phyloP scores from a whole-genome alignment of 2,797 vertebrate genomes.

The Intellagama lesueurii region DNA sequence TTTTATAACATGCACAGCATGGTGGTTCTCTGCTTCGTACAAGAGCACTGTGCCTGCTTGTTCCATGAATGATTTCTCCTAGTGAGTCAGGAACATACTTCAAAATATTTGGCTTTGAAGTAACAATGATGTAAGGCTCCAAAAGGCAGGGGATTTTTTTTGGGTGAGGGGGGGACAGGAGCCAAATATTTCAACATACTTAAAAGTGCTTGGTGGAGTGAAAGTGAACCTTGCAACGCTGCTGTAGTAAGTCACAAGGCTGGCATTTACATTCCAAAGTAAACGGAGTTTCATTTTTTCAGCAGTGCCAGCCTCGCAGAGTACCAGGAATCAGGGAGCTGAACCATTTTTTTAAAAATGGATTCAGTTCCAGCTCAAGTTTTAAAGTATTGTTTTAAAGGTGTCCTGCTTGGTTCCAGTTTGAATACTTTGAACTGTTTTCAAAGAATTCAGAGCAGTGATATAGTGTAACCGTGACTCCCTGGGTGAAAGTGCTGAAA shows the following conservation, averaged over 20 bases:
- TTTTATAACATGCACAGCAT: slow-evolving; percentile 66
- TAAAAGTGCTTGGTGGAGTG: slow-evolving; percentile 58
- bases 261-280: slow-evolving; percentile 45
- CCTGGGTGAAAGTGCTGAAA: background rate
- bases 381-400: background rate
- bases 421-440: background rate
- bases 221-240: slow-evolving; percentile 45
- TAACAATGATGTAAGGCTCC: slow-evolving; percentile 52
- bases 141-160: slow-evolving; percentile 37
- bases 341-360: background rate
- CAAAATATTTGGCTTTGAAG: slow-evolving; percentile 68
- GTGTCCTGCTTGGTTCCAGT: background rate
- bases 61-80: slow-evolving; percentile 68
- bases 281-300: slow-evolving; percentile 34
- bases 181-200: slow-evolving; percentile 64
- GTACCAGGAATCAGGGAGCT: background rate
- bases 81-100: slow-evolving; percentile 65
- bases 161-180: background rate
- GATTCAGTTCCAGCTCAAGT: background rate
- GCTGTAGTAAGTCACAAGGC: slow-evolving; percentile 33
- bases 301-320: background rate
- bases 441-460: background rate
- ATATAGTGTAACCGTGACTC: background rate
- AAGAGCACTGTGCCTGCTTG: slow-evolving; percentile 63
- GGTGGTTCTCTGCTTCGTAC: slow-evolving; percentile 56